Conservation (phyloP, 2,797 vertebrate species). For the Tragelaphus eurycerus region DNA sequence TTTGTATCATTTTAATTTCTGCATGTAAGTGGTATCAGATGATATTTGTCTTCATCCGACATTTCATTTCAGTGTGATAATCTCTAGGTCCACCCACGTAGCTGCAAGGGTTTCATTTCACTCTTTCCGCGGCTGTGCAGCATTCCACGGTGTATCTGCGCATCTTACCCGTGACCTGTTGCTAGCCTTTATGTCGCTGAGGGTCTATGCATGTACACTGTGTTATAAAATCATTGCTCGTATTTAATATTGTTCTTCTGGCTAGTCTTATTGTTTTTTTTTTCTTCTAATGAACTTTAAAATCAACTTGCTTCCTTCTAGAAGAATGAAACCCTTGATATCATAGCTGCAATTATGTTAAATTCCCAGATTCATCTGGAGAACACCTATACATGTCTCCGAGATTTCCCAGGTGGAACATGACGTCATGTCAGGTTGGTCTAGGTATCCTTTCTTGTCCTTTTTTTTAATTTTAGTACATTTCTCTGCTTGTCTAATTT, state of each 20-base stretch:
- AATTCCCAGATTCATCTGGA: background rate
- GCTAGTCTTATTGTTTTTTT: background rate
- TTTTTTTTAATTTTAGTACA: too few relatives aligned
- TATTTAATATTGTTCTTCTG: background rate
- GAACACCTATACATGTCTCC: accelerated
- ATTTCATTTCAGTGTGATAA: accelerated
- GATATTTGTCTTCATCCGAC: background rate
- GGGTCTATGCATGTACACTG: too few relatives aligned
- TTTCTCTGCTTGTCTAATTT: too few relatives aligned
- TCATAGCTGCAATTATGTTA: background rate
- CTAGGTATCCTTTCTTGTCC: accelerated
- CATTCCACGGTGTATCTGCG: accelerated
- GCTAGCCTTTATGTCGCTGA: background rate
- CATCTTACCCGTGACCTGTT: accelerated
- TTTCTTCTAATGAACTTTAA: background rate
- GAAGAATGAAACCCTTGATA: background rate
- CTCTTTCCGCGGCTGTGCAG: accelerated
- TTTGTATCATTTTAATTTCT: background rate
- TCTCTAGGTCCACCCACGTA: background rate
- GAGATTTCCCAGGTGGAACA: too few relatives aligned
- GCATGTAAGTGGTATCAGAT: accelerated
- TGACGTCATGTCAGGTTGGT: accelerated
- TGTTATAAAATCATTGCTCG: background rate
- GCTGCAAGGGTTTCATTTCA: accelerated
- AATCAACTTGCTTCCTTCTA: background rate